Evolutionary conservation across 2,113 vertebrate species (phyloP).

Genomic region (Tetrax tetrax): DNA sequence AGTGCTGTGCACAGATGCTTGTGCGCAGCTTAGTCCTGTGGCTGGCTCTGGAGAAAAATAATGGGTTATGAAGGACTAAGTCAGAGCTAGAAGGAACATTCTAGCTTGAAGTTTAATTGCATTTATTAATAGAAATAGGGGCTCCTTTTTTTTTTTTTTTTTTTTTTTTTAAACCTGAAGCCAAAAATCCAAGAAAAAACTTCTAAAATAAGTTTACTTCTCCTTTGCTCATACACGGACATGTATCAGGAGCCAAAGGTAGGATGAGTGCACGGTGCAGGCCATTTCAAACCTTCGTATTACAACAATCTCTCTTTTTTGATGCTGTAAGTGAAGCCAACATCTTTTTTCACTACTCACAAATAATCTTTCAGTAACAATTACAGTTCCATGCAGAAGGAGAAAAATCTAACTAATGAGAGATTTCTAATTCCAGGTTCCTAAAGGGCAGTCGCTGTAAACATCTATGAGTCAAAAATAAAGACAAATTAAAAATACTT

Average conservation of each 20-base stretch:
- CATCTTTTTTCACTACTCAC: background rate
- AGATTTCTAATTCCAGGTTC: background rate
- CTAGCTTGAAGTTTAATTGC: background rate
- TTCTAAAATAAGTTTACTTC: background rate
- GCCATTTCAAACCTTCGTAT: too few species aligned
- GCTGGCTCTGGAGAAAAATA: background rate
- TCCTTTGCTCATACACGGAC: rapidly evolving
- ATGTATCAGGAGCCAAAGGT: background rate
- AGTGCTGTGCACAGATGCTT: background rate
- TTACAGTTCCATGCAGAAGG: background rate
- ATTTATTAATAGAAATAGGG: background rate
- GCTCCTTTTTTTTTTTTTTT: background rate
- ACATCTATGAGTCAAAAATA: background rate
- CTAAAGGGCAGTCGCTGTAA: background rate
- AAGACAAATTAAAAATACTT: background rate
- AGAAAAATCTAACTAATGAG: background rate
- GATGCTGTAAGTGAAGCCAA: background rate
- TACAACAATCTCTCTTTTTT: background rate
- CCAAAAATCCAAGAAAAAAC: background rate
- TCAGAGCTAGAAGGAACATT: background rate
- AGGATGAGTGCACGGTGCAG: rapidly evolving
- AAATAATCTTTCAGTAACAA: background rate
- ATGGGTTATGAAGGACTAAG: background rate
- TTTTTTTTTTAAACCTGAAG: background rate
- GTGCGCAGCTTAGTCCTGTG: background rate